Evolutionary conservation across 1,140 invertebrate species (phyloP), one percentile per base, ranked within the genome.

Genomic region (Heterodera schachtii): DNA sequence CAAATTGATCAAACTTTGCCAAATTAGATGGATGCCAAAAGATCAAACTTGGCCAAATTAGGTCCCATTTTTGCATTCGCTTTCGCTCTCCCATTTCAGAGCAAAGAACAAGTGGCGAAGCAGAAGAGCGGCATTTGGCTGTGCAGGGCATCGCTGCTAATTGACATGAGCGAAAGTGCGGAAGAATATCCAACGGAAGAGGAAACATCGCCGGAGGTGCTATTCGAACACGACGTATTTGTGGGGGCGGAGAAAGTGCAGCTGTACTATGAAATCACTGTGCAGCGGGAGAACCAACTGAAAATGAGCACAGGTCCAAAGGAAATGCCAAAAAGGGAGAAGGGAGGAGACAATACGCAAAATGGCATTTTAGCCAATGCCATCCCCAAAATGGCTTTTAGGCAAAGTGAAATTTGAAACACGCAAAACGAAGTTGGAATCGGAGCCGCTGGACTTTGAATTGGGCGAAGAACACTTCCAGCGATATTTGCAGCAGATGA

Each of bases 211-310:
- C 84, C 85, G 2, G 84, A 84, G 74, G 70, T 84, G 57, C 81
- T 85, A 67, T 84, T 84, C 69, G 84, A 84, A 16, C 47, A 83
- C 44, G 66, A 83, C 44, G 84, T 84, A 3, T 84, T 84, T 66
- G 84, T 43, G 9, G 84, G 81, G 13, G 84, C 84, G 19, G 67
- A 83, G 47, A 46, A 71, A 16, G 85, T 79, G 13, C 57, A 44
- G 8, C 57, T 81, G 57, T 79, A 47, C n/a, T 81, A 79, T 21
- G 71, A 81, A 13, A 44, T 81, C 16, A 49, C 11, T 13, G 52
- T 81, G 19, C 21, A 57, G 6, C 49, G 80, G 57, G 52, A 60
- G 6, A 75, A 81, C 70, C 75, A 79, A n/a, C 74, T 81, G 1
- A 81, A 81, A 21, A 71, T 47, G 31, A 43, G 57, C 47, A 66